Percentiles rank a stretch among this genome's conserved stretches.
These are phyloP conservation scores for Acleris cristana DNA, from an alignment of 2,888 invertebrate genomes.

Conservation along the genomic window DNA sequence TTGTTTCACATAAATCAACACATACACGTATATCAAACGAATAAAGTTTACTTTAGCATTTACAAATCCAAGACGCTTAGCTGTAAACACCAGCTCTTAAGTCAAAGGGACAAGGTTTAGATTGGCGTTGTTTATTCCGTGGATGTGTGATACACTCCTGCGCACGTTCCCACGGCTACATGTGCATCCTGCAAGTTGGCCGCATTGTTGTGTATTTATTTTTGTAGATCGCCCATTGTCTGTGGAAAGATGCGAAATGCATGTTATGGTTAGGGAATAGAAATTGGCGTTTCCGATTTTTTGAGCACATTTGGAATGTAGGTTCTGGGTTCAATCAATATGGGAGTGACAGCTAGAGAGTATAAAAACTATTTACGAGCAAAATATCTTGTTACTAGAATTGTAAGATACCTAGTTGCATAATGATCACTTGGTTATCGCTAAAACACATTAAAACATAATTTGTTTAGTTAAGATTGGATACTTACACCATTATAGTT, in stretches of 20 bases:
- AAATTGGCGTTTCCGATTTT: slow-evolving; percentile 1
- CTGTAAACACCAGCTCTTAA: not conserved
- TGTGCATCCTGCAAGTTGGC: slow-evolving; percentile 35
- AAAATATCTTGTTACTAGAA: too few species aligned
- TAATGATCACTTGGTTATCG: too few species aligned
- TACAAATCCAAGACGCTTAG: not conserved
- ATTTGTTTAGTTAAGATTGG: too few species aligned
- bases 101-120: slow-evolving; percentile 1
- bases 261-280: slow-evolving; percentile 14
- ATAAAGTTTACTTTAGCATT: slow-evolving; percentile 3
- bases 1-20: slow-evolving; percentile 25
- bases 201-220: slow-evolving; percentile 35
- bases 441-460: too few species aligned
- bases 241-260: slow-evolving; percentile 29
- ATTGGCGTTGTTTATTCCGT: not conserved
- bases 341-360: too few species aligned
- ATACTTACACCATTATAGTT: too few species aligned
- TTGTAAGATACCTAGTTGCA: too few species aligned
- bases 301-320: not conserved
- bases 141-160: slow-evolving; percentile 18
- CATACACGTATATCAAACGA: not conserved
- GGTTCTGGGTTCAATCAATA: not conserved
- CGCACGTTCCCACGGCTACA: slow-evolving; percentile 34
- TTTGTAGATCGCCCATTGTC: slow-evolving; percentile 28
- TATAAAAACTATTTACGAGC: too few species aligned